phyloP scores from a whole-genome alignment of 2,797 vertebrate genomes.

The Acanthiza pusilla region DNA sequence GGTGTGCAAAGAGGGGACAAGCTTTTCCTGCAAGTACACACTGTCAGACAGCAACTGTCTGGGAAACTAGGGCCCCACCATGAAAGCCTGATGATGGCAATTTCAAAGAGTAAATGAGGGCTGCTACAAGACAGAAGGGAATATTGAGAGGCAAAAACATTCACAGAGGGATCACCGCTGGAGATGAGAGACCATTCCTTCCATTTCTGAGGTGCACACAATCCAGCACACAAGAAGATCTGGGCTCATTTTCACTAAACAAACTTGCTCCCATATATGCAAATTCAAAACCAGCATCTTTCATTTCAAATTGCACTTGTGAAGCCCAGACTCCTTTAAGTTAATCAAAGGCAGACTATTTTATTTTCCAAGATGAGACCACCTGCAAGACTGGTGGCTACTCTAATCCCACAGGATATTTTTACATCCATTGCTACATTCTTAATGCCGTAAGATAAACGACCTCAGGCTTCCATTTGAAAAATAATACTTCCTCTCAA shows the following conservation, averaged over 20 bases:
- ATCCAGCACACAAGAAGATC: background rate
- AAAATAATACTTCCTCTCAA: background rate
- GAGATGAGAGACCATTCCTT: background rate
- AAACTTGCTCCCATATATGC: background rate
- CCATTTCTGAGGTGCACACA: background rate
- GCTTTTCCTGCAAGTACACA: background rate
- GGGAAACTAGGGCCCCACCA: background rate
- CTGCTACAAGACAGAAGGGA: background rate
- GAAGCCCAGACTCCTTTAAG: background rate
- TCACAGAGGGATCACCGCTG: background rate
- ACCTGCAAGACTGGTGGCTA: background rate
- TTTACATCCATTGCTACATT: background rate
- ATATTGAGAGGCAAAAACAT: background rate
- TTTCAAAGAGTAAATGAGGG: background rate
- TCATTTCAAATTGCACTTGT: conserved; percentile 29
- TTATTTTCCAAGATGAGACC: background rate
- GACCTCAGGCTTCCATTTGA: background rate
- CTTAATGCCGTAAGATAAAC: background rate
- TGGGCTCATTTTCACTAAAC: background rate
- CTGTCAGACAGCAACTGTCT: background rate
- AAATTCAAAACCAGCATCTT: conserved; percentile 7
- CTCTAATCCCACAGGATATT: background rate
- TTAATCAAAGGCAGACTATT: background rate
- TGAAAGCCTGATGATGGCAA: background rate
- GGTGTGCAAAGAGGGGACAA: background rate